Percentiles rank a stretch among this genome's conserved stretches.
Evolutionary conservation across 2,888 invertebrate genomes (phyloP).

Genomic region (Gandaritis pyraliata): DNA sequence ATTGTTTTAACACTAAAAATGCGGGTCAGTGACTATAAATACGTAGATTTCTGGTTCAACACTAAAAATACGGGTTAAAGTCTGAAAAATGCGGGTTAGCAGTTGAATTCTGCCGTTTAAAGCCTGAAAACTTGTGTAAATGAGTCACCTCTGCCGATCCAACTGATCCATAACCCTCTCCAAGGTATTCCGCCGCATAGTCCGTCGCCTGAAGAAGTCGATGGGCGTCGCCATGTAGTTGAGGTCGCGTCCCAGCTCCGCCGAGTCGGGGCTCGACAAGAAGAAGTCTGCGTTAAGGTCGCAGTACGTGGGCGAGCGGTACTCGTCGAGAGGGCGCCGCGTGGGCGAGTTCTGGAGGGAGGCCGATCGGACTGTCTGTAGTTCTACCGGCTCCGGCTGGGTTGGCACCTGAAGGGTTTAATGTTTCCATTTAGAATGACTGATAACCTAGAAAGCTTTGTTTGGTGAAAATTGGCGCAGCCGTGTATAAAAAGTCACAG

Average conservation of each 20-base stretch:
- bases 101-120: no score
- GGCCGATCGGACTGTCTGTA: conserved; percentile 58
- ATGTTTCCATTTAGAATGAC: no score
- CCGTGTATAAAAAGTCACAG: no score
- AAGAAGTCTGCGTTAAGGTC: conserved; percentile 57
- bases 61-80: no score
- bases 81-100: no score
- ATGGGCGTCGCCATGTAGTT: conserved; percentile 64
- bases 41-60: no score
- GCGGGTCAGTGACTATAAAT: no score
- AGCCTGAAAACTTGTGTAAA: no score
- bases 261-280: conserved; percentile 56
- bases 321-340: conserved; percentile 44
- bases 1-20: no score
- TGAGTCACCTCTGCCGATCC: conserved; percentile 50
- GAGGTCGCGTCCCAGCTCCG: conserved; percentile 48
- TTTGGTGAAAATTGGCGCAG: no score
- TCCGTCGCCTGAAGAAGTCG: conserved; percentile 56
- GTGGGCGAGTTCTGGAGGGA: conserved; percentile 56
- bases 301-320: conserved; percentile 65
- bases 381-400: conserved; percentile 67
- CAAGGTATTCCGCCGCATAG: conserved; percentile 54
- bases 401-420: conserved; percentile 65
- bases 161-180: conserved; percentile 62
- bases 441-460: no score